These are phyloP conservation scores for Dysdera silvatica DNA, from an alignment of 1,140 invertebrate species.

Conservation along the genomic window DNA sequence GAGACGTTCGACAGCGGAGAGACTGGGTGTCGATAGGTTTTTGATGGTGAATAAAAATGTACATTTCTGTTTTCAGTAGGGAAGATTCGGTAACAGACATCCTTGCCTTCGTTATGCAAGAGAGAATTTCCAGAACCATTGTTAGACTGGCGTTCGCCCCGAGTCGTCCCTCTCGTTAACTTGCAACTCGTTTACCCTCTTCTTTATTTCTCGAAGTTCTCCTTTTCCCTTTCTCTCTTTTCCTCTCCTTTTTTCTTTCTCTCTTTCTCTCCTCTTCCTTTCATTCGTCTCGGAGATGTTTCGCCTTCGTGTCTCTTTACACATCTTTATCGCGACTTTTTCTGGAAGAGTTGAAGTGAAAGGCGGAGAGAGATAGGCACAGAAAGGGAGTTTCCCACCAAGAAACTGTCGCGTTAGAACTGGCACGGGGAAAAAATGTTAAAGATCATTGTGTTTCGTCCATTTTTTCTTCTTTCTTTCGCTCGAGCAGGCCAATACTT, in stretches of 20 bases:
- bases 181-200: slow-evolving; percentile 30
- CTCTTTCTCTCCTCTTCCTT: slow-evolving; percentile 10
- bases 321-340: slow-evolving; percentile 20
- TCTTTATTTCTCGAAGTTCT: slow-evolving; percentile 19
- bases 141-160: no score
- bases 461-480: no score
- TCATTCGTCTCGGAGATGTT: neutral
- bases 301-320: slow-evolving; percentile 20
- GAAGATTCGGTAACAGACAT: no score
- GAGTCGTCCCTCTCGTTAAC: slow-evolving; percentile 29
- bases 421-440: slow-evolving; percentile 30
- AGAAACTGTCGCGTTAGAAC: slow-evolving; percentile 19
- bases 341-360: slow-evolving; percentile 8
- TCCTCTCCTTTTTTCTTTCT: neutral
- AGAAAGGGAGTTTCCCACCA: slow-evolving; percentile 20
- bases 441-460: slow-evolving; percentile 31
- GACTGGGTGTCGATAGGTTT: no score
- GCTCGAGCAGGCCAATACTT: slow-evolving; percentile 25
- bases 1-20: no score
- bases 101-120: no score
- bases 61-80: no score
- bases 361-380: slow-evolving; percentile 4
- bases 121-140: no score
- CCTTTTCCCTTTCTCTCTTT: slow-evolving; percentile 10
- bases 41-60: no score